Percentiles rank a stretch among this genome's conserved stretches.
These are phyloP conservation scores for Bergia sp. DNA, from an alignment of 92 coral and sea anemone genomes.

Conservation along the genomic window DNA sequence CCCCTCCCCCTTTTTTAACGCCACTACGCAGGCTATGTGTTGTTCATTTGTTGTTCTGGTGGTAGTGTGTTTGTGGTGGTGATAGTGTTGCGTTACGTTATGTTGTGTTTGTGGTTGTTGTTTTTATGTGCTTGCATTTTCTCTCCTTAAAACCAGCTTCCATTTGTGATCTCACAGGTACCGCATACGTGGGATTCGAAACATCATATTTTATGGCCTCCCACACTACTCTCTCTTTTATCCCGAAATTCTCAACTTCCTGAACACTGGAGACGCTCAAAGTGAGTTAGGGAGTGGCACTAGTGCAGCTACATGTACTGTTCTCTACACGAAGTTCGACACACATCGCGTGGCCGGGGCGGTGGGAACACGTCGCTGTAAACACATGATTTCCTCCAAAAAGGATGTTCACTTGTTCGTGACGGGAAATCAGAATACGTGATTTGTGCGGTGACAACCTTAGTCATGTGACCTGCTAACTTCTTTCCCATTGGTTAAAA, in stretches of 20 bases:
- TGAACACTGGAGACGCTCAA: constrained; percentile 61
- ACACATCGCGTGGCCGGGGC: constrained; percentile 69
- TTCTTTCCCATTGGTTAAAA: background rate
- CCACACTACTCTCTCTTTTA: constrained; percentile 93
- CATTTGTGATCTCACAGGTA: constrained; percentile 56
- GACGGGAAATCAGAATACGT: constrained; percentile 67
- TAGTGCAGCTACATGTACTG: constrained; percentile 75
- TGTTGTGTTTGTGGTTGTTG: no score
- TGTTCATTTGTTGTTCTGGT: no score
- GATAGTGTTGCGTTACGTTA: background rate
- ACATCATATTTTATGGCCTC: constrained; percentile 90
- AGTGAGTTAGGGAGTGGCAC: constrained; percentile 47
- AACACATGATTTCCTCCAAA: constrained; percentile 85
- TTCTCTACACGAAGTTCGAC: constrained; percentile 79
- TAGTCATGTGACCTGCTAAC: background rate
- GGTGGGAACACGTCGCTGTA: constrained; percentile 83
- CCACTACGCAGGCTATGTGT: no score
- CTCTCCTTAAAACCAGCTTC: background rate
- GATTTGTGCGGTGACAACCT: background rate
- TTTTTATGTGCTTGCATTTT: background rate
- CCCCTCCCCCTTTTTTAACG: no score
- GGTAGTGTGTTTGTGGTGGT: no score
- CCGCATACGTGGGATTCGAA: constrained; percentile 91
- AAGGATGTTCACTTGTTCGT: constrained; percentile 91
- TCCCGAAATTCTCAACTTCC: constrained; percentile 86